Percentiles rank a stretch among this genome's conserved stretches.
These are phyloP conservation scores for Folsomia candida DNA, from an alignment of 2,888 invertebrate species.

Conservation along the genomic window DNA sequence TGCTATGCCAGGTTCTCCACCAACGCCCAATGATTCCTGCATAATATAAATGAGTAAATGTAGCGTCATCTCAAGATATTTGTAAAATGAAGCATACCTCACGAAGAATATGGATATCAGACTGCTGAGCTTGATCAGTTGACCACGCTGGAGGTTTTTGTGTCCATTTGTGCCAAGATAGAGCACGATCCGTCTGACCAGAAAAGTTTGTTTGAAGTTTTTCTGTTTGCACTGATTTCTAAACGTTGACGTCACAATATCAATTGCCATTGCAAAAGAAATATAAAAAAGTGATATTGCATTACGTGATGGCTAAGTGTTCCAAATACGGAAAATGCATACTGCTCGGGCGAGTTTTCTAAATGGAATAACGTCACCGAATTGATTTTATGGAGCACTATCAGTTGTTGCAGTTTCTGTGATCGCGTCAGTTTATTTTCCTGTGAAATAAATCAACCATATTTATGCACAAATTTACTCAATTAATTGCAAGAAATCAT, in stretches of 20 bases:
- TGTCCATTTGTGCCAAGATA: slow-evolving; percentile 41
- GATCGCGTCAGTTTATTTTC: not conserved
- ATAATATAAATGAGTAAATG: not conserved
- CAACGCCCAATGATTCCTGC: too few relatives aligned
- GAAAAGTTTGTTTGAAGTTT: slow-evolving; percentile 39
- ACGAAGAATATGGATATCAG: slow-evolving; percentile 29
- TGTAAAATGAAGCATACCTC: slow-evolving; percentile 6
- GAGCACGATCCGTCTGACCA: slow-evolving; percentile 38
- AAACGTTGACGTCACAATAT: not conserved
- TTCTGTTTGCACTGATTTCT: slow-evolving; percentile 43
- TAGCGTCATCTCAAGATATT: not conserved
- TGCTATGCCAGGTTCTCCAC: too few relatives aligned
- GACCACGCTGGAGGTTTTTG: slow-evolving; percentile 48
- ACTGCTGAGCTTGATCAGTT: slow-evolving; percentile 26
- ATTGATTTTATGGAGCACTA: not conserved
- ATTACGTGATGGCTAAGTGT: too few relatives aligned
- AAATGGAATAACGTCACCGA: not conserved
- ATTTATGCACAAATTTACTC: too few relatives aligned
- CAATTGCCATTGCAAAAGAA: not conserved
- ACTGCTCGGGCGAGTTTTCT: not conserved
- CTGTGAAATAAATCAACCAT: too few relatives aligned
- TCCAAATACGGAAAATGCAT: not conserved
- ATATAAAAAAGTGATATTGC: not conserved
- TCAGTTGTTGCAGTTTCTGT: not conserved
- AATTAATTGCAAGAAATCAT: too few relatives aligned